Percentiles rank a stretch among this genome's conserved stretches.
These are phyloP conservation scores for Aurelia sp. DNA, from an alignment of 30 jellyfish, hydroid and myxozoan species.

Conservation along the genomic window DNA sequence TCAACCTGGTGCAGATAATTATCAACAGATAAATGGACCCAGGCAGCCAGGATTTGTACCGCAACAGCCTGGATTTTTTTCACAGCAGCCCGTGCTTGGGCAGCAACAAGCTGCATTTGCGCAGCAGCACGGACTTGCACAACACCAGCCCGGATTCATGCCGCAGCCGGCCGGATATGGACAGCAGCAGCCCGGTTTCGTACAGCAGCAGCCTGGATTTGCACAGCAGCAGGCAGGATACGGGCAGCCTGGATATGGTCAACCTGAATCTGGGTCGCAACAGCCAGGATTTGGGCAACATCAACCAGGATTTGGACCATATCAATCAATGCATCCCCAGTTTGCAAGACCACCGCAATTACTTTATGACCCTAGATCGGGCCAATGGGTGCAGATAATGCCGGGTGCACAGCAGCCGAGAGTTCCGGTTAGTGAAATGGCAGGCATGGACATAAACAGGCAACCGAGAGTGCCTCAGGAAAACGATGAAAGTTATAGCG, in stretches of 20 bases:
- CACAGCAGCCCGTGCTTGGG: not conserved
- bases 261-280: not conserved
- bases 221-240: not conserved
- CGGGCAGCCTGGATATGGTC: not conserved
- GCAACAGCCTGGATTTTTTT: too few species aligned
- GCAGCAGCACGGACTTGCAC: not conserved
- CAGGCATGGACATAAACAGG: not conserved
- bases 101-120: not conserved
- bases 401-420: too few species aligned
- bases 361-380: too few species aligned
- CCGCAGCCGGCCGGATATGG: not conserved
- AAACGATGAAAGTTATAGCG: conserved; percentile 6
- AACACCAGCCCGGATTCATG: not conserved
- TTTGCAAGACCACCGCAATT: not conserved
- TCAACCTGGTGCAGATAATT: too few species aligned
- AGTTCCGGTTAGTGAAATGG: conserved; percentile 1
- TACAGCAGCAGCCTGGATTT: not conserved
- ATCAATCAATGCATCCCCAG: not conserved
- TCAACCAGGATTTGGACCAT: not conserved
- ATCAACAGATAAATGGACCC: too few species aligned
- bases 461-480: conserved; percentile 21
- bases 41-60: too few species aligned
- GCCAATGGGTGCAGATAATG: too few species aligned
- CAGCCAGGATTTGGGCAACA: not conserved
- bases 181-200: not conserved